Base-by-base conservation (phyloP, 2,113 vertebrate species). In the Mesembrinibis cayennensis region DNA sequence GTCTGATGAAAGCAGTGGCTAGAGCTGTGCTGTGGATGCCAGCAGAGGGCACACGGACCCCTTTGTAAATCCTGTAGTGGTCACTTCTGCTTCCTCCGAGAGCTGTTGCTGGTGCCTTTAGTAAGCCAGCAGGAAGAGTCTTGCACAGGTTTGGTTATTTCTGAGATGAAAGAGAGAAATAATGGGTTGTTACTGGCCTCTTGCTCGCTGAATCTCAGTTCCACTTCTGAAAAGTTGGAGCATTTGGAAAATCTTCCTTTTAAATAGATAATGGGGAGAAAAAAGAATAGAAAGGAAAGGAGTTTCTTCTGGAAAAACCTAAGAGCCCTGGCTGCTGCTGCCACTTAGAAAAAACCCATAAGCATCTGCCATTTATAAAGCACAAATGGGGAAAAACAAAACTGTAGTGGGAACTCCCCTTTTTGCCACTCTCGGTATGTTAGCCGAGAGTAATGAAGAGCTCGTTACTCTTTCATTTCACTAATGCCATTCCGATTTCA, bases 251-350 rank as follows among this genome's bases (percentile, higher is more conserved):
- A 65, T 18, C 13, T 10, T 74, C 36, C 7, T 49, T 69, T 84
- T 40, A 52, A 32, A 32, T 6, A 55, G n/a, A 2, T n/a, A 36
- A n/a, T 2, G 34, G 52, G 7, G 3, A 7, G 4, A 8, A 18
- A 23, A 36, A 18, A 27, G 17, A 40, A 17, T 1, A 17, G 30
- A 59, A 49, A 42, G 20, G 18, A 20, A 34, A 26, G 14, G 5
- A 1, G 26, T 93, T 89, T 78, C 27, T 74, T 23, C 13, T 70
- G 40, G 45, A 32, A 71, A 58, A 70, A 42, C 7, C 10, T n/a
- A 2, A 2, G 20, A 49, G 27, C 40, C 13, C 18, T 56, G 34
- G 10, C 45, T 84, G 40, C 49, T 81, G 44, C 23, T 44, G 63
- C 7, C 82, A 20, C 32, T 30, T 25, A 30, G 16, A 1, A 16